These are phyloP conservation scores for Turnix velox DNA, from an alignment of 2,113 vertebrate genomes.

Conservation along the genomic window DNA sequence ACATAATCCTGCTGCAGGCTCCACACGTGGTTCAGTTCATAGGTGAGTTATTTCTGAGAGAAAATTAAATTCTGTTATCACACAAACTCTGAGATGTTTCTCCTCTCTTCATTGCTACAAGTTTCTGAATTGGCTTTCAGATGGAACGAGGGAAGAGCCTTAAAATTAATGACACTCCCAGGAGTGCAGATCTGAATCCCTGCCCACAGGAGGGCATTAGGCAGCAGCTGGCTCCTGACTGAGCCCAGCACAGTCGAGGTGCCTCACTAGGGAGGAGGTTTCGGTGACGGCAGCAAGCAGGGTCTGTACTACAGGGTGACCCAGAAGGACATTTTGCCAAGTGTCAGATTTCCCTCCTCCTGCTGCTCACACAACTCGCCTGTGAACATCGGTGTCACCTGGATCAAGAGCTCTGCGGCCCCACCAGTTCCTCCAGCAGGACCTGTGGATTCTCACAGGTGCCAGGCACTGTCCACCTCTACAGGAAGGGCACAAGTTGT, in stretches of 20 bases:
- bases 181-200: not conserved
- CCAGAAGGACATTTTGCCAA: accelerated
- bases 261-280: not conserved
- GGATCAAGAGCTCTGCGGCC: accelerated
- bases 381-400: not conserved
- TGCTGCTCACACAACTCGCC: not conserved
- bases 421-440: not conserved
- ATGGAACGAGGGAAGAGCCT: not conserved
- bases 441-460: not conserved
- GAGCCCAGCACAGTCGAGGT: not conserved
- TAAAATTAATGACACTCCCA: not conserved
- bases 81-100: not conserved
- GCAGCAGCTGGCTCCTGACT: not conserved
- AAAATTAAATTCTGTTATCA: not conserved
- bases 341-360: not conserved
- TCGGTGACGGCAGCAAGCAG: accelerated
- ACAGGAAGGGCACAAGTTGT: not conserved
- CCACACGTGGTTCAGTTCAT: not conserved
- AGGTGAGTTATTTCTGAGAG: not conserved
- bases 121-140: not conserved
- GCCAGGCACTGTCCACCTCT: not conserved
- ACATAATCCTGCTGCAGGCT: not conserved
- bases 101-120: not conserved
- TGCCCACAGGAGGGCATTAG: not conserved
- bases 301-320: not conserved